Evolutionary conservation across 2,888 invertebrate genomes (phyloP), one percentile per base, ranked within the genome.

Genomic region (Eupeodes luniger): DNA sequence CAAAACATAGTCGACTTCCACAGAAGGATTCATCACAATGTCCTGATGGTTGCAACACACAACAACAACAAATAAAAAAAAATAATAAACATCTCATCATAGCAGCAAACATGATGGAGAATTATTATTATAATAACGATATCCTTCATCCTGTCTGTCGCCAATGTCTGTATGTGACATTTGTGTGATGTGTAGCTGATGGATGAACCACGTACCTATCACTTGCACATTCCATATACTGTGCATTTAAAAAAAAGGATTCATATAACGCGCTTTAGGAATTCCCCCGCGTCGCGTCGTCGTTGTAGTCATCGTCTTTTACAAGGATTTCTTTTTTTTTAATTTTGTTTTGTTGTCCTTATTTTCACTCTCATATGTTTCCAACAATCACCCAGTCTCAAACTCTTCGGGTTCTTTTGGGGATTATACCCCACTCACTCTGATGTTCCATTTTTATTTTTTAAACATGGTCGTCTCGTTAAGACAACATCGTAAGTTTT

Each of bases 121-220:
- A 84, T 88, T 88, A 88, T 88, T 88, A 85, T 88, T 81, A 88
- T 85, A 88, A 88, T 88, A 88, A 85, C 88, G 88, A 88, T 88
- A 88, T 88, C 84, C 84, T 87, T 88, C 84, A 88, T 88, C 88
- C 84, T 84, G 88, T 88, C 84, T 88, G 84, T 84, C 84, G 78
- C 77, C 75, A 62, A 75, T 75, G 88, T 81, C 66, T 88, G 84
- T 81, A 74, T 84, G 81, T 84, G 88, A 81, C 84, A 88, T 84
- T 69, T 88, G 81, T 88, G 64, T 84, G 84, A 84, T 84, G 84
- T 84, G 83, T 51, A 69, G 79, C 47, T 75, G 82, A 79, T 72
- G 81, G 72, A 70, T 82, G 82, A 75, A 81, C 69, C 61, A 69
- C 55, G 53, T 66, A 80, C 76, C 76, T 81, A 88, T 88, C 84